These are phyloP conservation scores for Paguma larvata DNA, from an alignment of 2,797 vertebrate genomes.

Conservation along the genomic window DNA sequence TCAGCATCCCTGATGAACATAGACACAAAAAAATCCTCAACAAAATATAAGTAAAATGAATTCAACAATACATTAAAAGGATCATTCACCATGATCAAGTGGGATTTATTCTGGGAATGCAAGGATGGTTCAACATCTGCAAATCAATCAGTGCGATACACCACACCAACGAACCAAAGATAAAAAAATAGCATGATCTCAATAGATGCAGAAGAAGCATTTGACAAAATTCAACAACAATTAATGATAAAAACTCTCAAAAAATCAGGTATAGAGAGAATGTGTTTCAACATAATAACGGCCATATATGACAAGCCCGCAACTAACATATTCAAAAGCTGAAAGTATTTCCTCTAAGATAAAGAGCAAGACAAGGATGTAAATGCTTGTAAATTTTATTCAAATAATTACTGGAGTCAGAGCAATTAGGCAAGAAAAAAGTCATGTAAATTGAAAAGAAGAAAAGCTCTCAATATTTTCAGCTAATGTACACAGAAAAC, in stretches of 20 bases:
- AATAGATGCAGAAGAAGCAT: not conserved
- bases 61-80: not conserved
- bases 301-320: not conserved
- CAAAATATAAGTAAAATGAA: not conserved
- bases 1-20: not conserved
- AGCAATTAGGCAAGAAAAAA: not conserved
- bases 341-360: not conserved
- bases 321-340: not conserved
- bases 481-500: not conserved
- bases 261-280: not conserved
- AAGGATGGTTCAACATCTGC: not conserved
- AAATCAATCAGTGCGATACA: not conserved
- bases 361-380: not conserved
- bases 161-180: not conserved
- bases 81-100: not conserved
- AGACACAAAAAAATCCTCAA: not conserved
- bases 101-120: not conserved
- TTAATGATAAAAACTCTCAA: not conserved
- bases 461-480: not conserved
- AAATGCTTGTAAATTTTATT: not conserved
- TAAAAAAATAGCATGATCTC: not conserved
- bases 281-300: not conserved
- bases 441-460: not conserved
- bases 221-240: not conserved
- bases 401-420: not conserved